Percentiles rank a stretch among this genome's conserved stretches.
These are phyloP conservation scores for Centropus unirufus DNA, from an alignment of 2,113 vertebrate species.

Conservation along the genomic window DNA sequence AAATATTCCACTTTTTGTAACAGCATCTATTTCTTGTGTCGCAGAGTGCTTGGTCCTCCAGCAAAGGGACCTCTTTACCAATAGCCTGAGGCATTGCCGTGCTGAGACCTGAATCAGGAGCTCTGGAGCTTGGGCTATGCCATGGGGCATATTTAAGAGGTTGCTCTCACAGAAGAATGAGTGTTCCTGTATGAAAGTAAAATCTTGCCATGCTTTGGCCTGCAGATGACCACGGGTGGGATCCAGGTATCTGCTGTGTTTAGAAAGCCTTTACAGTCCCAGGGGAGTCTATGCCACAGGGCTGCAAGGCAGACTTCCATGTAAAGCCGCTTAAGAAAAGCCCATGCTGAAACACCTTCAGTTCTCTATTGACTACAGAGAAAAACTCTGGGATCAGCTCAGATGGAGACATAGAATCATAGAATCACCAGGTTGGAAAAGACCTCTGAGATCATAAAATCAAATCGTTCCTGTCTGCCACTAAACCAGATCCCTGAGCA, in stretches of 20 bases:
- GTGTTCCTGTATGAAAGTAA: background rate
- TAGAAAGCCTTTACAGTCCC: background rate
- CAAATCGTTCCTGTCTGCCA: no score
- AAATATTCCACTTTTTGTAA: no score
- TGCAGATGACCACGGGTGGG: background rate
- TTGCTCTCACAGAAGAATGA: background rate
- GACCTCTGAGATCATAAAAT: no score
- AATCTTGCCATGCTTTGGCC: background rate
- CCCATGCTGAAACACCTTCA: background rate
- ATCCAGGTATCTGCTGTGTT: background rate
- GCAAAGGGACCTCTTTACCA: background rate
- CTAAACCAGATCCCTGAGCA: no score
- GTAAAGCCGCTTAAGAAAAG: background rate
- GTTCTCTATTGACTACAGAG: background rate
- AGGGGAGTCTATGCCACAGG: background rate
- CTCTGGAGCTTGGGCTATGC: background rate
- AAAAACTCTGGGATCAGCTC: background rate
- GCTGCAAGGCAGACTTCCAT: background rate
- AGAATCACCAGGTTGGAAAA: no score
- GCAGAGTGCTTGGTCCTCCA: background rate
- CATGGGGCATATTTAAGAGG: background rate
- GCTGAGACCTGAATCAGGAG: background rate
- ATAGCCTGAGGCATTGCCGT: background rate
- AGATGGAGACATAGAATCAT: background rate
- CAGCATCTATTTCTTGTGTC: no score